A percentile compares a stretch with the other conserved stretches of the same genome.
These are phyloP conservation scores for Cnemophilus loriae DNA, from an alignment of 2,113 vertebrate genomes.

Conservation along the genomic window DNA sequence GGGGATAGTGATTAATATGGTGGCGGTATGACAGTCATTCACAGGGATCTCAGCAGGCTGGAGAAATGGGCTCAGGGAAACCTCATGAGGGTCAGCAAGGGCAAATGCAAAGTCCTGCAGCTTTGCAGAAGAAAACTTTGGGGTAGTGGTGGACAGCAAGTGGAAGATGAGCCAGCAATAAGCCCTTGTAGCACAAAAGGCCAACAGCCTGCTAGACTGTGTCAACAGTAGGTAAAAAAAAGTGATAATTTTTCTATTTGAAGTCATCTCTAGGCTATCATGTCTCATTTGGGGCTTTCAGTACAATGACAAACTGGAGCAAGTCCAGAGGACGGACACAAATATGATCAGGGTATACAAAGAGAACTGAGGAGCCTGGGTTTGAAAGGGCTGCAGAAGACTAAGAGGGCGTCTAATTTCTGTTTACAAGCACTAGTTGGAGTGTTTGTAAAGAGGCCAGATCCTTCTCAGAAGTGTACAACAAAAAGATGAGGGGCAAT, in stretches of 20 bases:
- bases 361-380: background rate
- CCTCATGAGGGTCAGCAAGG: background rate
- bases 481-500: background rate
- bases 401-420: background rate
- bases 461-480: background rate
- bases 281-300: background rate
- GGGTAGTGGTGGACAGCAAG: background rate
- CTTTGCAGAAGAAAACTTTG: background rate
- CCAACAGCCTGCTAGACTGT: background rate
- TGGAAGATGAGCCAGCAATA: background rate
- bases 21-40: background rate
- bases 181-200: background rate
- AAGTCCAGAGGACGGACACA: background rate
- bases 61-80: background rate
- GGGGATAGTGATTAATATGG: background rate
- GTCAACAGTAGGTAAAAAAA: background rate
- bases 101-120: background rate
- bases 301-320: background rate
- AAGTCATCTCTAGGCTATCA: background rate
- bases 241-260: background rate
- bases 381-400: background rate
- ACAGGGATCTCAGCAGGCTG: background rate
- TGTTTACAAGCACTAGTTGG: background rate
- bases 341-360: background rate
- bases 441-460: background rate